Conservation (phyloP, 2,888 invertebrate species). For the Luperina nickerlii region DNA sequence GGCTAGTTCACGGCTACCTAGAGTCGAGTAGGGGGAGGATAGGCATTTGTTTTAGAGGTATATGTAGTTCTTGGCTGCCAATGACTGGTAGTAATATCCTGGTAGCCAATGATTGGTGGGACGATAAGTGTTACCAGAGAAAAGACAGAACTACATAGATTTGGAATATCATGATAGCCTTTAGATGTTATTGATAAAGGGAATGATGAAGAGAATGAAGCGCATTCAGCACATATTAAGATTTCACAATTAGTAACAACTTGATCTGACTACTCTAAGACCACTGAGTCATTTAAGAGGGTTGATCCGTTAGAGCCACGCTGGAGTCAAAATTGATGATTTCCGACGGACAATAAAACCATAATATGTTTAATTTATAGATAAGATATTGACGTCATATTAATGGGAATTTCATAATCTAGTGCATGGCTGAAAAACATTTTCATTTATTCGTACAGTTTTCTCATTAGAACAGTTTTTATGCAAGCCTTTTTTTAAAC, state of each 20-base stretch:
- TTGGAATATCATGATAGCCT: not conserved
- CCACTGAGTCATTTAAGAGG: not conserved
- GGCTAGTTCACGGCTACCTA: slow-evolving; percentile 50
- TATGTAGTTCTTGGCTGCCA: not conserved
- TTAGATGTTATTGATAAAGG: not conserved
- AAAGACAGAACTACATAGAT: not conserved
- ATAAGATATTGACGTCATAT: too few species aligned
- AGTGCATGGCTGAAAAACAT: too few species aligned
- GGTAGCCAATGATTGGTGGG: not conserved
- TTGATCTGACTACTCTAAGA: not conserved
- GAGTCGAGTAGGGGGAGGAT: slow-evolving; percentile 4
- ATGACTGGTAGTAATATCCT: too few species aligned
- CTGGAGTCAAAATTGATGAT: too few species aligned
- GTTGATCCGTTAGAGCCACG: too few species aligned
- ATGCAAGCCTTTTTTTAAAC: too few species aligned
- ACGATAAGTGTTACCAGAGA: not conserved
- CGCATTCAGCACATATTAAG: not conserved
- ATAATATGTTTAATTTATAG: too few species aligned
- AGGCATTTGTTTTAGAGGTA: slow-evolving; percentile 18
- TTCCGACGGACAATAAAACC: too few species aligned
- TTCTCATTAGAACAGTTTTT: too few species aligned
- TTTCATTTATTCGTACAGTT: too few species aligned
- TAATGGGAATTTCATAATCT: too few species aligned
- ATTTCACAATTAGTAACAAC: not conserved
- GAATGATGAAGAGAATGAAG: not conserved